Base-by-base conservation (phyloP, 2,113 vertebrate species). In the Eleginops maclovinus region DNA sequence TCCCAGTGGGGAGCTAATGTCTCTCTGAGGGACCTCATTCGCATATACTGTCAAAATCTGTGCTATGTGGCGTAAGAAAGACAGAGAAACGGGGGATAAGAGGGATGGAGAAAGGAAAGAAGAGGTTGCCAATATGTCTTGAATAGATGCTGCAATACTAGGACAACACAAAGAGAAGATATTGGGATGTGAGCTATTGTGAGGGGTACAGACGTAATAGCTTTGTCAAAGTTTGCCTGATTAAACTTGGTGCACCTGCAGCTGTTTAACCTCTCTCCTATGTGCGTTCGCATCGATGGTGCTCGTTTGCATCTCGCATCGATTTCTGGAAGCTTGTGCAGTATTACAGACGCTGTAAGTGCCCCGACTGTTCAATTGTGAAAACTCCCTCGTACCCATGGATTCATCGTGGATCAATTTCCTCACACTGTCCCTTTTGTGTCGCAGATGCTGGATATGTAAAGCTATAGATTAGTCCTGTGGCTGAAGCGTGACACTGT, bases 1-100 rank as follows among this genome's bases (percentile, higher is more conserved):
- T 88, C 80, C 85, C 80, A 49, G 75, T 51, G 68, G 89, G 88
- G 72, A 87, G 66, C 75, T 85, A 77, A 87, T 90, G 81, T 75
- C 53, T 82, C 87, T 89, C 85, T 65, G 74, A 83, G 85, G 90
- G 91, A 83, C 55, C 56, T 88, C 81, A 81, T 89, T 72, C 84
- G 68, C 41, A 13, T 41, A 13, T 36, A 19, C 88, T 91, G 93
- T 86, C 88, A 87, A 40, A 82, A 55, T 19, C 76, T 46, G 71
- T 87, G 83, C 90, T 86, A 68, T 86, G 90, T 88, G 88, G 62
- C 81, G 56, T 81, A 64, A 75, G 71, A 75, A 76, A 56, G 56
- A 71, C 54, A n/a, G 21, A 1, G n/a, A 47, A 17, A 22, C 2
- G 19, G 22, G 12, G 36, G 47, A 46, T 61, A 36, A 31, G 22